These are phyloP conservation scores for Pediacus dermestoides DNA, from an alignment of 2,888 invertebrate genomes.

Conservation along the genomic window DNA sequence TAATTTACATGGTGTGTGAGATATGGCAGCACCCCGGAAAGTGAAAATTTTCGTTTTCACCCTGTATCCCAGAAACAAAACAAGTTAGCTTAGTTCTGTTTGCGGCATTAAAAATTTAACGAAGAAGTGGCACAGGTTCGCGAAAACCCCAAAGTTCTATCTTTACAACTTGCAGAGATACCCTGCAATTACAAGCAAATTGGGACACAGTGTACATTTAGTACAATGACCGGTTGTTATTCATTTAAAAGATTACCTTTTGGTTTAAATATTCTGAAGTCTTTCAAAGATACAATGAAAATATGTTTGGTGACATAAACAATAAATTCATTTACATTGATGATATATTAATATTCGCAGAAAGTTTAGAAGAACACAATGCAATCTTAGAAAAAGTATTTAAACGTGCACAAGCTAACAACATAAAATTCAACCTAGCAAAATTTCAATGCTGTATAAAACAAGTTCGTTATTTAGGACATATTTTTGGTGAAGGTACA, in stretches of 20 bases:
- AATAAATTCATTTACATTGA: slow-evolving; percentile 30
- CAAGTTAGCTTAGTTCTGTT: no score
- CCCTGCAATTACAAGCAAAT: no score
- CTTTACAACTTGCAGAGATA: no score
- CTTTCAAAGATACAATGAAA: slow-evolving; percentile 26
- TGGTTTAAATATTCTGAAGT: slow-evolving; percentile 29
- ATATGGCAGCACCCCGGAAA: no score
- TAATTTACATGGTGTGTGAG: no score
- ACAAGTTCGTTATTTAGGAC: slow-evolving; percentile 22
- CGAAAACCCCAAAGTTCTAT: no score
- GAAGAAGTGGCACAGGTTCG: no score
- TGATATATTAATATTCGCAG: slow-evolving; percentile 26
- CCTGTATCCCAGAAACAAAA: no score
- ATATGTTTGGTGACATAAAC: slow-evolving; percentile 27
- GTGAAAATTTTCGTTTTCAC: no score
- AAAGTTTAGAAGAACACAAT: slow-evolving; percentile 26
- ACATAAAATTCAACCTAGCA: slow-evolving; percentile 25
- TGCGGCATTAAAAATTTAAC: no score
- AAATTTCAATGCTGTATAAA: slow-evolving; percentile 23
- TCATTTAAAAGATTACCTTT: slow-evolving; percentile 27
- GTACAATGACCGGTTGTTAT: slow-evolving; percentile 30
- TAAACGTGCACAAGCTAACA: slow-evolving; percentile 19
- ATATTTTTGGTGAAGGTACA: neutral
- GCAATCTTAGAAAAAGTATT: slow-evolving; percentile 22
- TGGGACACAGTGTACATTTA: no score